Percentiles rank a stretch among this genome's conserved stretches.
Evolutionary conservation across 2,888 invertebrate species (phyloP).

Genomic region (Drosophila nigritarsus): DNA sequence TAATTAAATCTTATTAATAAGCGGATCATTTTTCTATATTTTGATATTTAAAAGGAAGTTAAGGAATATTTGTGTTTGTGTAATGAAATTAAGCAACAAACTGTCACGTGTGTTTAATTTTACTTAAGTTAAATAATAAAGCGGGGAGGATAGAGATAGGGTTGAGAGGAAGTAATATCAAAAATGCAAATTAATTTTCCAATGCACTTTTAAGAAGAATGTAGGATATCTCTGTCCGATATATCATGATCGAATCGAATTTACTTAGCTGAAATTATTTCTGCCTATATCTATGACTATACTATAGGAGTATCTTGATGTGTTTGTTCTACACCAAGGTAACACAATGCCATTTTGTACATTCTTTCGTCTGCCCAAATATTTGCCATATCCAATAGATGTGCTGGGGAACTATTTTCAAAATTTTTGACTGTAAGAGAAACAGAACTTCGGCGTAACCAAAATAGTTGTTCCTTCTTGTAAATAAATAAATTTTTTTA

Average conservation of each 20-base stretch:
- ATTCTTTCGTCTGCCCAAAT: no score
- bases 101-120: not conserved
- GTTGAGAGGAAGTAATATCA: fast-evolving
- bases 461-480: no score
- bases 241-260: not conserved
- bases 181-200: not conserved
- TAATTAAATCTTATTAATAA: not conserved
- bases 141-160: not conserved
- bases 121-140: not conserved
- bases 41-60: no score
- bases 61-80: no score
- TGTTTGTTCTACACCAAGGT: no score
- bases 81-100: not conserved
- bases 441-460: not conserved
- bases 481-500: constrained; percentile 20
- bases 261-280: not conserved
- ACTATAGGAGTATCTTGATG: not conserved
- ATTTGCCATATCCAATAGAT: not conserved
- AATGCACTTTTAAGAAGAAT: not conserved
- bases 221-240: no score
- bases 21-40: not conserved
- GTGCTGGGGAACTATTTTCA: not conserved
- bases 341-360: no score
- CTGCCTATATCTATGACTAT: not conserved
- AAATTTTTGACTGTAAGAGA: not conserved